phyloP scores from a whole-genome alignment of 2,888 invertebrate species.

The Poecilus cupreus region DNA sequence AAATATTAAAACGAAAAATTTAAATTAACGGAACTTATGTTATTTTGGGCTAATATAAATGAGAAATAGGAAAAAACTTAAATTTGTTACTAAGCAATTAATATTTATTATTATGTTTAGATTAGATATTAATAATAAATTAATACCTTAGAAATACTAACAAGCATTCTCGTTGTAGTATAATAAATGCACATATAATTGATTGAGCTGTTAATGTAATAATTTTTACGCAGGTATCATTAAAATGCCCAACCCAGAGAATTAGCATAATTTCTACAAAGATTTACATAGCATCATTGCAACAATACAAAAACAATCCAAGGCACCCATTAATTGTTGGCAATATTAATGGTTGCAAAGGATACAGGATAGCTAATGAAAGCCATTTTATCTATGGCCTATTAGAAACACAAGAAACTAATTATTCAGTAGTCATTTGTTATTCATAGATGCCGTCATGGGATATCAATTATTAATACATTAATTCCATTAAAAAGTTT shows the following conservation, averaged over 20 bases:
- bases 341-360: conserved; percentile 19
- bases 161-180: not conserved
- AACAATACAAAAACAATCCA: conserved; percentile 9
- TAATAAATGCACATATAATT: conserved; percentile 12
- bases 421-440: conserved; percentile 18
- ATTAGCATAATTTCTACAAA: conserved; percentile 20
- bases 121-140: not conserved
- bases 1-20: too few species aligned
- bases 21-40: too few species aligned
- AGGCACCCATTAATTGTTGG: not conserved
- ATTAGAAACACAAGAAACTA: conserved; percentile 15
- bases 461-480: conserved; percentile 35
- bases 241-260: not conserved
- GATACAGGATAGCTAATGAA: conserved; percentile 19
- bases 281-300: not conserved
- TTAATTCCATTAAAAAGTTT: conserved; percentile 28
- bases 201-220: not conserved
- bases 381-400: conserved; percentile 6
- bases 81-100: too few species aligned
- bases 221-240: conserved; percentile 19
- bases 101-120: too few species aligned
- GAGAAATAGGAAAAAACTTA: too few species aligned
- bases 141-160: too few species aligned
- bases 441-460: conserved; percentile 9
- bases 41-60: too few species aligned